phyloP scores from a whole-genome alignment of 2,113 vertebrate species.

The Saguinus imperator region DNA sequence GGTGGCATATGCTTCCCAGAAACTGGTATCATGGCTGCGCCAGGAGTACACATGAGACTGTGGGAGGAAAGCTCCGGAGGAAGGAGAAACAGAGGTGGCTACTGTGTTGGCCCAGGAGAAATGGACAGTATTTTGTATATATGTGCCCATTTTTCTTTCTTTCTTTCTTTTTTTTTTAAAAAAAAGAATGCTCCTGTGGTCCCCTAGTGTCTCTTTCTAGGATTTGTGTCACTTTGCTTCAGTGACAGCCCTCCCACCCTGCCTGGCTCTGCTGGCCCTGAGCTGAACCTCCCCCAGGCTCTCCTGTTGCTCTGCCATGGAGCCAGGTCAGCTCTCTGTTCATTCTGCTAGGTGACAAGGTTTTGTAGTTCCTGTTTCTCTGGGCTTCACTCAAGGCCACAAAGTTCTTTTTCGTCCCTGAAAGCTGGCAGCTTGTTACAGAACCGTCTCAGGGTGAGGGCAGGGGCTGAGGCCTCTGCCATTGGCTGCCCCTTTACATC shows the following conservation, averaged over 20 bases:
- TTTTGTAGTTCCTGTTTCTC: background rate
- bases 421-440: background rate
- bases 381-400: background rate
- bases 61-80: background rate
- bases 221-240: background rate
- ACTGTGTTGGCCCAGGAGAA: background rate
- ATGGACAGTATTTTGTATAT: conserved; percentile 56
- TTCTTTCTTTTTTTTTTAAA: conserved; percentile 9
- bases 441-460: background rate
- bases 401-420: background rate
- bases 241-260: accelerated
- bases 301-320: background rate
- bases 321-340: background rate
- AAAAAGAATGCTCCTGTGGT: background rate
- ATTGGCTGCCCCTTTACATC: background rate
- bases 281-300: background rate
- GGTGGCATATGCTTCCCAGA: background rate
- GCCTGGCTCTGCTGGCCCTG: accelerated
- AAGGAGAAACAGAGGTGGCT: background rate
- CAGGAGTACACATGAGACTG: background rate
- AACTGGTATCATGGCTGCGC: background rate
- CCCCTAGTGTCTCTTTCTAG: background rate
- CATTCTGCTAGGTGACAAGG: background rate
- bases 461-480: background rate
- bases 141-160: conserved; percentile 1